Evolutionary conservation across 2,113 vertebrate species (phyloP).

Genomic region (Corapipo altera): DNA sequence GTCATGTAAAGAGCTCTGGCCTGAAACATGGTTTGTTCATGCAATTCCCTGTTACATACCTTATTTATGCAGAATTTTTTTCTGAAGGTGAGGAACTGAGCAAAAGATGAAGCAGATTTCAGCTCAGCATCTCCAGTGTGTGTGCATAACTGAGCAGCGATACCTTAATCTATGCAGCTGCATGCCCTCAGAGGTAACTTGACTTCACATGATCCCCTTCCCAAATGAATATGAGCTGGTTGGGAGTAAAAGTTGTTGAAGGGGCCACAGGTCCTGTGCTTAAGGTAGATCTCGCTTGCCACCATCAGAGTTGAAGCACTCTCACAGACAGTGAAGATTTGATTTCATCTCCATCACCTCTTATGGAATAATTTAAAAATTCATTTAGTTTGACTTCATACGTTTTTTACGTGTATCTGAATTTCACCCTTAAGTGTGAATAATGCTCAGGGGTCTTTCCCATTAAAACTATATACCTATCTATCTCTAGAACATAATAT

Average conservation of each 20-base stretch:
- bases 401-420: neutral
- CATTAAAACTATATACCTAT: neutral
- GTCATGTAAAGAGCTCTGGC: neutral
- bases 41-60: neutral
- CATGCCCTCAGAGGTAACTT: rapidly evolving
- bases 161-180: neutral
- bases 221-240: neutral
- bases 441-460: neutral
- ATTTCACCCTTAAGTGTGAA: neutral
- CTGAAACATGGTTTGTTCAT: neutral
- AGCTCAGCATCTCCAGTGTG: neutral
- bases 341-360: neutral
- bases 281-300: neutral
- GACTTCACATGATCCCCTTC: neutral
- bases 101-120: neutral
- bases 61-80: neutral
- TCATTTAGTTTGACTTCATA: neutral
- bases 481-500: neutral
- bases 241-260: neutral
- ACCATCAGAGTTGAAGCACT: neutral
- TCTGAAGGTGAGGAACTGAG: neutral
- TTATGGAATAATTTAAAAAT: neutral
- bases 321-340: neutral
- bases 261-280: neutral
- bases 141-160: neutral